phyloP scores from a whole-genome alignment of 1,140 invertebrate species.

The Platyscapa corneri region DNA sequence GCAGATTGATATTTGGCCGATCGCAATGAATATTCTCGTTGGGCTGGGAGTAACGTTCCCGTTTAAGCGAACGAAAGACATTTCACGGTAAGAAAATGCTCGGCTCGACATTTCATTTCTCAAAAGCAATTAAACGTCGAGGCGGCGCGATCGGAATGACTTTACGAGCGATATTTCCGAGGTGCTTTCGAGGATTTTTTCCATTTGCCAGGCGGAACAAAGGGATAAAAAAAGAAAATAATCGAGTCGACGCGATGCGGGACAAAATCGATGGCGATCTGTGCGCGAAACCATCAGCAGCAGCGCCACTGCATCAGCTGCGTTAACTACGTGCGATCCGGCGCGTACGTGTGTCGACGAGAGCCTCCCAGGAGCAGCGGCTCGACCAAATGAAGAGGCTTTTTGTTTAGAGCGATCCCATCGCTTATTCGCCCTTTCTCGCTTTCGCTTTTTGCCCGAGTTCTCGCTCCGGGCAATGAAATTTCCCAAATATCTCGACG shows the following conservation, averaged over 20 bases:
- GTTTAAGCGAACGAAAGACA: too few species aligned
- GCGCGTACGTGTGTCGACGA: not conserved
- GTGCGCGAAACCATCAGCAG: too few species aligned
- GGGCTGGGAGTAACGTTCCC: too few species aligned
- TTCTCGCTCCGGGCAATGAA: not conserved
- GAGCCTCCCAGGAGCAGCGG: not conserved
- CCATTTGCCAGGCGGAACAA: constrained; percentile 13
- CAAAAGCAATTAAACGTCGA: not conserved
- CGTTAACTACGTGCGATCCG: too few species aligned
- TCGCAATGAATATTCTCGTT: too few species aligned
- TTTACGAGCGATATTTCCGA: constrained; percentile 8
- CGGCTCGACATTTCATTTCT: not conserved
- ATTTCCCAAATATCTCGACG: too few species aligned
- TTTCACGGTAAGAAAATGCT: not conserved
- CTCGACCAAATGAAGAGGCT: not conserved
- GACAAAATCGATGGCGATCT: too few species aligned
- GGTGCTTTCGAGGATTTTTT: constrained; percentile 1
- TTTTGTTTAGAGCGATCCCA: not conserved
- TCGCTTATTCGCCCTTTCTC: not conserved
- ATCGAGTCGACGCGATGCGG: not conserved
- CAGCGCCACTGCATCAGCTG: too few species aligned
- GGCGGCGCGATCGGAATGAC: not conserved
- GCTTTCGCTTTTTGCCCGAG: too few species aligned
- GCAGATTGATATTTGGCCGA: too few species aligned
- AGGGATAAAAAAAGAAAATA: not conserved